Conservation (phyloP, 30 jellyfish, hydroid and myxozoan genomes). For the Pelagia noctiluca region DNA sequence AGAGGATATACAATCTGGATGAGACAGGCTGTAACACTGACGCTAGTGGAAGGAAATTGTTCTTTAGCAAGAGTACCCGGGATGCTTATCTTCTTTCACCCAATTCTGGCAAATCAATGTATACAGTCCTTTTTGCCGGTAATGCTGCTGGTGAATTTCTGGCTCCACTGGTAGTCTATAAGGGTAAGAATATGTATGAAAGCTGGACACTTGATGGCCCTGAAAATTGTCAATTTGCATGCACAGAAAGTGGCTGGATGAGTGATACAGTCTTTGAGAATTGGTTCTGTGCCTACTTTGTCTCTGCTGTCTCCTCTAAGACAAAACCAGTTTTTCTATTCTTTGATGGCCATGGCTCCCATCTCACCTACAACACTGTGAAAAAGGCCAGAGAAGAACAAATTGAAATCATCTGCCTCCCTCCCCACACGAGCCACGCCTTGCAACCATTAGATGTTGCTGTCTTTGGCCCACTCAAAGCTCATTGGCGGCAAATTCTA, state of each 20-base stretch:
- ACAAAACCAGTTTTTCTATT: slow-evolving; percentile 28
- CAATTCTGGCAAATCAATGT: slow-evolving; percentile 38
- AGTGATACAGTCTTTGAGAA: slow-evolving; percentile 30
- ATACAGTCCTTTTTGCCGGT: slow-evolving; percentile 52
- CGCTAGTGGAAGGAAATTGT: slow-evolving; percentile 30
- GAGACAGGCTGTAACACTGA: slow-evolving; percentile 48
- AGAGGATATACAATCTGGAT: slow-evolving; percentile 9
- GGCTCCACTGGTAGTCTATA: slow-evolving; percentile 46
- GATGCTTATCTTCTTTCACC: slow-evolving; percentile 43
- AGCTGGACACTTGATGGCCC: slow-evolving; percentile 51
- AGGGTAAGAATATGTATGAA: slow-evolving; percentile 28
- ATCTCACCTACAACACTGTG: slow-evolving; percentile 51
- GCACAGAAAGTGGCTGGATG: slow-evolving; percentile 68
- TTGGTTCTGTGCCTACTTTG: slow-evolving; percentile 55
- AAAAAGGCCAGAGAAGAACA: slow-evolving; percentile 37
- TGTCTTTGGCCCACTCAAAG: slow-evolving; percentile 40
- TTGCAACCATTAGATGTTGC: slow-evolving; percentile 59
- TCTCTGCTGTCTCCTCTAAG: neutral
- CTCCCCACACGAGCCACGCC: slow-evolving; percentile 62
- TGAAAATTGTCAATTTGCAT: slow-evolving; percentile 5
- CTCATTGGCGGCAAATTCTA: slow-evolving; percentile 48
- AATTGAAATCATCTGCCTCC: slow-evolving; percentile 34
- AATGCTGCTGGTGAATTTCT: slow-evolving; percentile 58
- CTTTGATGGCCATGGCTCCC: slow-evolving; percentile 71
- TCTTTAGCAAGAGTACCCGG: slow-evolving; percentile 6